Conservation (phyloP, 1,140 invertebrate species). For the Triops cancriformis region DNA sequence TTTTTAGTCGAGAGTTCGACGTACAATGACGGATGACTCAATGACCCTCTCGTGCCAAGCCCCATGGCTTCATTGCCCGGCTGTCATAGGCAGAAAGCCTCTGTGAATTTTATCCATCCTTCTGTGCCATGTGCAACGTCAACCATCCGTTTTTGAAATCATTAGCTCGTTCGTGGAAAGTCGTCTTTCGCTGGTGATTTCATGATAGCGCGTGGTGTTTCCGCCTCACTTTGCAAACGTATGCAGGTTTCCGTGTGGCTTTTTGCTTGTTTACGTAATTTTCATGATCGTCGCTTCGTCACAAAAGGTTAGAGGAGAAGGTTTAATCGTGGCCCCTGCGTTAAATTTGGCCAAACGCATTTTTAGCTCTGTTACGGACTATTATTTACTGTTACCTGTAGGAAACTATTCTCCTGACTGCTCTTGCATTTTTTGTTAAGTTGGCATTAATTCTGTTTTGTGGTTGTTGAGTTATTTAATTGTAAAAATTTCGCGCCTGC, state of each 20-base stretch:
- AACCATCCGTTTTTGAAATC: neutral
- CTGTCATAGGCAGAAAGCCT: neutral
- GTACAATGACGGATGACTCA: constrained; percentile 6
- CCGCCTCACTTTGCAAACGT: neutral
- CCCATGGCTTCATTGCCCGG: neutral
- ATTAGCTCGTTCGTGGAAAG: neutral
- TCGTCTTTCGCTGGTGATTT: neutral
- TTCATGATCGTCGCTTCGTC: neutral
- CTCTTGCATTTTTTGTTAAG: no score
- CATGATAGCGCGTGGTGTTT: neutral
- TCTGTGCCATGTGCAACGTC: neutral
- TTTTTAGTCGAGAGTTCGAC: neutral
- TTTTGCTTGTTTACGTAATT: neutral
- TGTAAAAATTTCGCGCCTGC: no score
- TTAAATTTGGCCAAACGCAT: no score
- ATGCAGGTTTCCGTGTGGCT: neutral
- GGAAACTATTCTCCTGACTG: no score
- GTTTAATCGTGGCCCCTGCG: no score
- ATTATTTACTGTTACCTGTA: no score
- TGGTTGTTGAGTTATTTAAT: no score
- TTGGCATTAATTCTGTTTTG: no score
- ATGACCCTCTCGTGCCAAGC: neutral
- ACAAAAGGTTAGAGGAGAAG: no score
- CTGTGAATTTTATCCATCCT: constrained; percentile 6
- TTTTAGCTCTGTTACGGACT: no score